These are phyloP conservation scores for Lacerta agilis DNA, from an alignment of 2,797 vertebrate genomes.

Conservation along the genomic window DNA sequence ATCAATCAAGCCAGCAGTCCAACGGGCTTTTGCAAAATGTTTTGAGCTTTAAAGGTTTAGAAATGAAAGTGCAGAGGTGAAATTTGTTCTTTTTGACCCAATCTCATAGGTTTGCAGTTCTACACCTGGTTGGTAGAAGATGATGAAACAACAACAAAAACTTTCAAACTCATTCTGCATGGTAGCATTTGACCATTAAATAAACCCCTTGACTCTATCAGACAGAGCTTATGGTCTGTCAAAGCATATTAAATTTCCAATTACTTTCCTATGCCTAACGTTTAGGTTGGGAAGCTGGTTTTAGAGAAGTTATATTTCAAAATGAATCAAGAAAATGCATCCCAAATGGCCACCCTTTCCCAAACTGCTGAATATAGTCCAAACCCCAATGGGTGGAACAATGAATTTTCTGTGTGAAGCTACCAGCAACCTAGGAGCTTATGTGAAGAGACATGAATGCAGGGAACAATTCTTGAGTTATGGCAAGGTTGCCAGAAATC, in stretches of 20 bases:
- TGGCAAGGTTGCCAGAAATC: neutral
- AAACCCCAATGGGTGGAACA: neutral
- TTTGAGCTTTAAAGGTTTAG: neutral
- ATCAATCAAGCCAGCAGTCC: neutral
- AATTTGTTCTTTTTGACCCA: neutral
- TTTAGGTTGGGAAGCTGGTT: neutral
- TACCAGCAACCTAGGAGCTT: neutral
- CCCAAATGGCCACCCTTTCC: neutral
- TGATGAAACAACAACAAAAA: slow-evolving; percentile 26
- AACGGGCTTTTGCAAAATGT: neutral
- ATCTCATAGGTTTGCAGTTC: neutral
- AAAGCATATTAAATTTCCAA: slow-evolving; percentile 3
- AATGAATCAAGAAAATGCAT: neutral
- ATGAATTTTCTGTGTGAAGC: neutral
- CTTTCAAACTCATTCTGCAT: neutral
- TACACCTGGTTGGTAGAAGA: neutral
- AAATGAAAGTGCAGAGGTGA: neutral
- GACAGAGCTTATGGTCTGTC: neutral
- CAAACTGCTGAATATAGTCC: neutral
- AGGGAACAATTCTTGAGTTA: neutral
- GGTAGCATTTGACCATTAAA: neutral
- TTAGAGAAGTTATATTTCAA: neutral
- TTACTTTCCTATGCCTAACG: neutral
- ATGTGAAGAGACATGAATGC: slow-evolving; percentile 43
- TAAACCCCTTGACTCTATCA: neutral